These are phyloP conservation scores for Erebia aethiops DNA, from an alignment of 2,888 invertebrate genomes.

Conservation along the genomic window DNA sequence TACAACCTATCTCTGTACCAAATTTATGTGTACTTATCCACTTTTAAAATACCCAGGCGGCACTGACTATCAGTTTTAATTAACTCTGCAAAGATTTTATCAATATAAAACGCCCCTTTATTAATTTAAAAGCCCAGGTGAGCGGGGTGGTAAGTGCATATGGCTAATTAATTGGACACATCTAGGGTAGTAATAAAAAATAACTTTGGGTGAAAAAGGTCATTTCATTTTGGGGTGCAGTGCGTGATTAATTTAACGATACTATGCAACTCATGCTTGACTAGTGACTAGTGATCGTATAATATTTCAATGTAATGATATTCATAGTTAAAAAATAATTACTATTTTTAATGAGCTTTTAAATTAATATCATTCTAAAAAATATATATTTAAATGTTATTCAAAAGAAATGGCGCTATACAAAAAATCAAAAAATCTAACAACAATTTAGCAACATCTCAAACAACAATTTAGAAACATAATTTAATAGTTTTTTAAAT, in stretches of 20 bases:
- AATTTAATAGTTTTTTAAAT: no score
- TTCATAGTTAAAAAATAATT: no score
- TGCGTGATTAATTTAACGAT: slow-evolving; percentile 12
- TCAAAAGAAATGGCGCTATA: no score
- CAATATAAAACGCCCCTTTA: slow-evolving; percentile 38
- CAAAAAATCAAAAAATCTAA: no score
- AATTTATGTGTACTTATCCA: not conserved
- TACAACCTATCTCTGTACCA: no score
- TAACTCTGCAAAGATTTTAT: slow-evolving; percentile 33
- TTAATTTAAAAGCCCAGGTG: slow-evolving; percentile 40
- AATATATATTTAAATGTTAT: no score
- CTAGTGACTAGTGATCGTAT: not conserved
- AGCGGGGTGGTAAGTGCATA: slow-evolving; percentile 37
- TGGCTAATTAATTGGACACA: slow-evolving; percentile 40
- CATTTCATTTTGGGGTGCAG: slow-evolving; percentile 1
- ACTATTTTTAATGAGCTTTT: no score
- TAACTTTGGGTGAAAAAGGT: slow-evolving; percentile 1
- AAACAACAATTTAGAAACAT: no score
- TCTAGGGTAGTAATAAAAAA: slow-evolving; percentile 29
- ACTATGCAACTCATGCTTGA: slow-evolving; percentile 9
- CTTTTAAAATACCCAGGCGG: not conserved
- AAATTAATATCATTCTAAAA: no score
- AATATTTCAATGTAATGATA: no score
- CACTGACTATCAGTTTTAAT: slow-evolving; percentile 36
- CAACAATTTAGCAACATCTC: no score